Evolutionary conservation across 1,140 invertebrate species (phyloP).

Genomic region (Pseudomyrmex dendroicus): DNA sequence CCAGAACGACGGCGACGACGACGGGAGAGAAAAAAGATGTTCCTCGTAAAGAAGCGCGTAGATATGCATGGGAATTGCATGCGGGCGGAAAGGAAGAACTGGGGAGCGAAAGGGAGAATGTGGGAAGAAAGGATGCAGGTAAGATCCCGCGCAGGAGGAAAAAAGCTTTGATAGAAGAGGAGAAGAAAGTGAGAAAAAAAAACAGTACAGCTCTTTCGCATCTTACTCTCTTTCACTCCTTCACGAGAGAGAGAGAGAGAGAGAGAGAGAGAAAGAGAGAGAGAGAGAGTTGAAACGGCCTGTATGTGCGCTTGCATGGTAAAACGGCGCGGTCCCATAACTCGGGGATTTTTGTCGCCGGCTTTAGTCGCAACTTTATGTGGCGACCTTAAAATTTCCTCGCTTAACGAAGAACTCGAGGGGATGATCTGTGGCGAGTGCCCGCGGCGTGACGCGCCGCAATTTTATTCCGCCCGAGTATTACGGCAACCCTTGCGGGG

Average conservation of each 20-base stretch:
- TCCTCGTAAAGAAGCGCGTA: conserved; percentile 79
- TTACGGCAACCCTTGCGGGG: background rate
- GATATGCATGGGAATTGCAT: conserved; percentile 81
- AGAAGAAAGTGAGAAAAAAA: conserved; percentile 6
- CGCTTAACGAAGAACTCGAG: conserved; percentile 72
- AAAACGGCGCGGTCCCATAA: conserved; percentile 71
- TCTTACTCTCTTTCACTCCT: conserved; percentile 25
- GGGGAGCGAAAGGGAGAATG: conserved; percentile 39
- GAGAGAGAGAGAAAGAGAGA: conserved; percentile 6
- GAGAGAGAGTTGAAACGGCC: conserved; percentile 58
- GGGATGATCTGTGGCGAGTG: conserved; percentile 69
- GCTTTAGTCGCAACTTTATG: conserved; percentile 75
- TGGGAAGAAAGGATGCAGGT: conserved; percentile 3
- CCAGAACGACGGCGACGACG: conserved; percentile 66
- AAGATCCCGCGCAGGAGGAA: background rate
- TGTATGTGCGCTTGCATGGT: conserved; percentile 70
- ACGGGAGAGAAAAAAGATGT: conserved; percentile 74
- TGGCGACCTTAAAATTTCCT: conserved; percentile 73
- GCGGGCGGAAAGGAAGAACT: conserved; percentile 55
- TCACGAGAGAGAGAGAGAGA: conserved; percentile 2
- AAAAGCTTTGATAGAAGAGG: conserved; percentile 44
- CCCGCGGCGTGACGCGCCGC: conserved; percentile 5
- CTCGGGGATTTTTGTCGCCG: conserved; percentile 77
- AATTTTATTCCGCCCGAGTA: conserved; percentile 53
- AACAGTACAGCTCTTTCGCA: conserved; percentile 24